These are phyloP conservation scores for Paralichthys olivaceus DNA, from an alignment of 2,113 vertebrate species.

Conservation along the genomic window DNA sequence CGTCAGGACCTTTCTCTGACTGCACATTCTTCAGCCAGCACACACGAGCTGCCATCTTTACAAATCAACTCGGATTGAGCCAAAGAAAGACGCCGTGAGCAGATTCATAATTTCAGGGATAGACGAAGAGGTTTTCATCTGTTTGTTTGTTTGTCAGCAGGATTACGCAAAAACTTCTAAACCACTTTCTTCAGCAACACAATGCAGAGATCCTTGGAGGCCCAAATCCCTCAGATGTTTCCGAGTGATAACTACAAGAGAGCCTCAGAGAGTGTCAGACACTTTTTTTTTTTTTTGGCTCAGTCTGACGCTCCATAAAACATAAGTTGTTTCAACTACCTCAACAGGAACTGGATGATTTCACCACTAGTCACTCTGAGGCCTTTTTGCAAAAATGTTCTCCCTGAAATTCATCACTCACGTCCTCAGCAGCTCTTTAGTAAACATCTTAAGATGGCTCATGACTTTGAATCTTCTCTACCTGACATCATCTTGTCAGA, in stretches of 20 bases:
- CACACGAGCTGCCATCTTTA: conserved; percentile 34
- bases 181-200: no score
- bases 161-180: no score
- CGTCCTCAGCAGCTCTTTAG: conserved; percentile 9
- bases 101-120: background rate
- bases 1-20: conserved; percentile 63
- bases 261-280: background rate
- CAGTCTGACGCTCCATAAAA: conserved; percentile 15
- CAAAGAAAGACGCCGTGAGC: background rate
- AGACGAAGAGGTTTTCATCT: no score
- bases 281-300: no score
- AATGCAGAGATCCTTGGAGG: conserved; percentile 66
- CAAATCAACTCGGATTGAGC: conserved; percentile 8
- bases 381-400: conserved; percentile 33
- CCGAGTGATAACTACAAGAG: conserved; percentile 59
- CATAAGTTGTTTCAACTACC: conserved; percentile 20
- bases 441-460: conserved; percentile 21
- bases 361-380: conserved; percentile 12
- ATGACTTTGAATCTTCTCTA: conserved; percentile 19
- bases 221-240: conserved; percentile 75
- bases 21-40: conserved; percentile 62
- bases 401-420: conserved; percentile 16
- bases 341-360: conserved; percentile 2
- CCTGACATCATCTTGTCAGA: conserved; percentile 11
- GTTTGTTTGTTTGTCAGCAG: no score